phyloP scores from a whole-genome alignment of 2,113 vertebrate species.

The Hippocampus zosterae region DNA sequence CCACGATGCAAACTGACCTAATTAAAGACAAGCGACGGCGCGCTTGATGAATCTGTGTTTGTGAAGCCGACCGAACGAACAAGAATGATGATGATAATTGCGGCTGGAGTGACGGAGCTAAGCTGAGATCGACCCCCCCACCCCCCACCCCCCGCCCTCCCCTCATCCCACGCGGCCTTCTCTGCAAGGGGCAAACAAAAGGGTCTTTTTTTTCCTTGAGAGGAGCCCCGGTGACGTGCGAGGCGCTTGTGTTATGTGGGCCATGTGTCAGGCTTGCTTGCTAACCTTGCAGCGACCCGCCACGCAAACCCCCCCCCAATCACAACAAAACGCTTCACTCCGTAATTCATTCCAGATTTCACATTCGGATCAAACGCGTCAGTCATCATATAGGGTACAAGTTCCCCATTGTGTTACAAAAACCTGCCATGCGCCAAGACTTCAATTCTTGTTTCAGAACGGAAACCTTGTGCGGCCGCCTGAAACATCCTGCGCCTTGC shows the following conservation, averaged over 20 bases:
- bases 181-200: constrained; percentile 50
- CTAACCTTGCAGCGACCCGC: constrained; percentile 24
- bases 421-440: constrained; percentile 4
- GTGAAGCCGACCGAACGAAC: constrained; percentile 48
- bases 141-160: background rate
- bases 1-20: constrained; percentile 57
- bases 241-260: constrained; percentile 67
- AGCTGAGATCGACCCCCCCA: constrained; percentile 59
- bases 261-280: constrained; percentile 65
- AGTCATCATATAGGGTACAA: background rate
- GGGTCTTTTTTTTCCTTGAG: constrained; percentile 58
- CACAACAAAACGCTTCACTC: constrained; percentile 6
- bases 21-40: constrained; percentile 48
- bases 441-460: constrained; percentile 27
- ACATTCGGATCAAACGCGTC: background rate
- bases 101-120: constrained; percentile 50
- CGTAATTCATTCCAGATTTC: constrained; percentile 6
- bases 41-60: constrained; percentile 60
- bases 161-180: background rate
- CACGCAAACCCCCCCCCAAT: constrained; percentile 9
- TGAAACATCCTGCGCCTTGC: constrained; percentile 12
- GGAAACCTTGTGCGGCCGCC: constrained; percentile 44
- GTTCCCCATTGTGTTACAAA: constrained; percentile 15
- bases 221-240: constrained; percentile 63
- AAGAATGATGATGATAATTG: constrained; percentile 47